Evolutionary conservation across 2,888 invertebrate genomes (phyloP), one percentile per base, ranked within the genome.

Genomic region (Hypolimnas misippus): DNA sequence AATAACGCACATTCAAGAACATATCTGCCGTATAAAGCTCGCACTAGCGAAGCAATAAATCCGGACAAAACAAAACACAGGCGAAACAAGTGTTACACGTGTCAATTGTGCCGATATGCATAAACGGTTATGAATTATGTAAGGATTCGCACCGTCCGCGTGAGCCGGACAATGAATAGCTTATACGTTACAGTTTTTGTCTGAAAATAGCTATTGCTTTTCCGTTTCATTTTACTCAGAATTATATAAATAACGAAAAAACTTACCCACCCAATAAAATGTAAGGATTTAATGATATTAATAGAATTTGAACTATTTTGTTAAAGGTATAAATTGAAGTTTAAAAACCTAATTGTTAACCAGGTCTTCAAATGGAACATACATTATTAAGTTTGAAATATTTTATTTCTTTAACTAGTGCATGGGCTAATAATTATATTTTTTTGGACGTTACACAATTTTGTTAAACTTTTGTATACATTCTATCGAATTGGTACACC

Each of bases 61-160:
- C 66, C 42, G 57, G 61, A 52, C 57, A 57, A 70, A 71, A 67
- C 60, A 68, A 71, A 71, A 69, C 67, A 62, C 68, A 67, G 62
- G 68, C 62, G 59, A 62, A 61, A 70, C 71, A 70, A 70, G 83
- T 82, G 79, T 83, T 79, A 88, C 88, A 88, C 82, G 82, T 86
- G 89, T 89, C 86, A 86, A 84, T 80, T 81, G 81, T 81, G 80
- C 83, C 87, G 86, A 87, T 87, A 87, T 86, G 84, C 82, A 81
- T 85, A 86, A 80, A 80, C 82, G 84, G 83, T 82, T 87, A 88
- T 90, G 89, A 89, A 89, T 90, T 89, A 90, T 91, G 82, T 87
- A 88, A 84, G 83, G 78, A 81, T 77, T 67, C 77, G 77, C 81
- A 78, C 61, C 53, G 63, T 25, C 44, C 55, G 57, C 51, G 59